Conservation (phyloP, 2,888 invertebrate genomes). For the Troides helena region DNA sequence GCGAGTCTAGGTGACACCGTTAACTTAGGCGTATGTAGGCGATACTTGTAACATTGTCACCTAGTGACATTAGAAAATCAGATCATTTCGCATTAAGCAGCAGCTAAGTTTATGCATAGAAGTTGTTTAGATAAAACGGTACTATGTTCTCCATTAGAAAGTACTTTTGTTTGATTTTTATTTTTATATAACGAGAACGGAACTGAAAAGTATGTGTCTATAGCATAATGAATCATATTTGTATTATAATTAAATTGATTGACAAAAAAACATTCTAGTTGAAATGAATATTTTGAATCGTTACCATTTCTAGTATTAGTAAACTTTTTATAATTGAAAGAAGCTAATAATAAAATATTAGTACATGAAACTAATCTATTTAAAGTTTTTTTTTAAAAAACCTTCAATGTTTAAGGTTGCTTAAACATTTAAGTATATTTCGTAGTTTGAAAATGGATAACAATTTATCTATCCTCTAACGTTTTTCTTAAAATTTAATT, state of each 20-base stretch:
- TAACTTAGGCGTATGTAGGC: constrained; percentile 10
- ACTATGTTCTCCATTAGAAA: constrained; percentile 13
- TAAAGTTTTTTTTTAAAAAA: no score
- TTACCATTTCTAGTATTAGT: no score
- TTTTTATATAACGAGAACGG: not conserved
- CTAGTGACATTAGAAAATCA: constrained; percentile 23
- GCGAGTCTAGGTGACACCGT: not conserved
- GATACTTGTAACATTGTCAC: constrained; percentile 14
- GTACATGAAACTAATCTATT: no score
- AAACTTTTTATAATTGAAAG: no score
- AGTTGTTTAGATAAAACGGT: constrained; percentile 1
- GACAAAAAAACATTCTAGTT: no score
- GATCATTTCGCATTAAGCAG: constrained; percentile 8
- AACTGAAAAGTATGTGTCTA: no score
- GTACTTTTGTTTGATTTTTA: not conserved
- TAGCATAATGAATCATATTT: no score
- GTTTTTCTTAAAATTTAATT: not conserved
- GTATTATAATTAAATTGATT: no score
- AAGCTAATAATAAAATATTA: no score
- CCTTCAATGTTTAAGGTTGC: no score
- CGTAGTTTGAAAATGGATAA: not conserved
- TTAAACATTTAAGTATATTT: not conserved
- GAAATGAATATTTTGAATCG: no score
- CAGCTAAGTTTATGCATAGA: constrained; percentile 5
- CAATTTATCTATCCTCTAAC: no score